These are phyloP conservation scores for Cataglyphis livida DNA, from an alignment of 2,888 invertebrate species.

Conservation along the genomic window DNA sequence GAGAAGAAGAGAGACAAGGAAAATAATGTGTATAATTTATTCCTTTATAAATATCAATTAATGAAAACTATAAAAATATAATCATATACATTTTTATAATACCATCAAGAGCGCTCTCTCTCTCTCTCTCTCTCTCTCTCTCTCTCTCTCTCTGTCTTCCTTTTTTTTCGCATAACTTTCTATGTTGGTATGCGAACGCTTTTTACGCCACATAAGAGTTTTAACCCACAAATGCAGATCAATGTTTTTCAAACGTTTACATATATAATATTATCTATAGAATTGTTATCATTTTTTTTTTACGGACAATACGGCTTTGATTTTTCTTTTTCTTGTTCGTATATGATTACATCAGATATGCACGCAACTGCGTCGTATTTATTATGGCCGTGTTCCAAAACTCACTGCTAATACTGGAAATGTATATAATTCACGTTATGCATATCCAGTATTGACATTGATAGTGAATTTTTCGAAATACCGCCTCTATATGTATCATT, in stretches of 20 bases:
- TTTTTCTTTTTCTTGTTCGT: slow-evolving; percentile 15
- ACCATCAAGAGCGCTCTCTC: neutral
- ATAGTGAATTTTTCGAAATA: no score
- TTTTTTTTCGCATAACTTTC: neutral
- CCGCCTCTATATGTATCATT: neutral
- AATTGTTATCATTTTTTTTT: slow-evolving; percentile 20
- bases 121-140: neutral
- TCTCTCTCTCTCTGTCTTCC: neutral
- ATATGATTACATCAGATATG: neutral
- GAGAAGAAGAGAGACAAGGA: no score
- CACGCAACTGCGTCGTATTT: slow-evolving; percentile 20
- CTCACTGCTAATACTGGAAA: no score
- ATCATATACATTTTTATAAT: neutral
- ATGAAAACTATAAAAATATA: neutral
- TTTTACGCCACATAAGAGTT: slow-evolving; percentile 10
- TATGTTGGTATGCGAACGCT: neutral
- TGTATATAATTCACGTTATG: no score
- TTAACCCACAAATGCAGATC: neutral
- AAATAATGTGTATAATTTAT: neutral
- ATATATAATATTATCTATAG: neutral
- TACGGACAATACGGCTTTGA: neutral
- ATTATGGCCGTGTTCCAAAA: slow-evolving; percentile 3
- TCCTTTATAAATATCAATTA: neutral
- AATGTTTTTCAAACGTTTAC: neutral
- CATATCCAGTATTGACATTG: no score